Evolutionary conservation across 1,140 invertebrate genomes (phyloP).

Genomic region (Drosophila bifasciata): DNA sequence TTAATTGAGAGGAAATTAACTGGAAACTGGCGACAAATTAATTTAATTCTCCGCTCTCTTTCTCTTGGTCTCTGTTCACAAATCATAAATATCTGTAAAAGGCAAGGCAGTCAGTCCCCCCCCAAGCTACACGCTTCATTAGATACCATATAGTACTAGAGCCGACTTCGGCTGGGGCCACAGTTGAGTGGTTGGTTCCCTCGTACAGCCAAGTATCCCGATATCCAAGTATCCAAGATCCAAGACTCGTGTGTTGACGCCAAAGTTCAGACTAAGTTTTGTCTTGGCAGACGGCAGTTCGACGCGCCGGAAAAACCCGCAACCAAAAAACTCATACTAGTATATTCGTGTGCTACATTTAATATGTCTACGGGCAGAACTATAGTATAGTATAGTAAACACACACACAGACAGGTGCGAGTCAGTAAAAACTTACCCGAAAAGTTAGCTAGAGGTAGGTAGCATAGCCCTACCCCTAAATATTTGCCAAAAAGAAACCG

Average conservation of each 20-base stretch:
- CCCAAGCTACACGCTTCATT: constrained; percentile 66
- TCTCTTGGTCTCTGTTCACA: constrained; percentile 54
- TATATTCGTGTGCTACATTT: constrained; percentile 3
- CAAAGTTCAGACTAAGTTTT: constrained; percentile 77
- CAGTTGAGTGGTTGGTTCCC: constrained; percentile 20
- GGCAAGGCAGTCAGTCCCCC: constrained; percentile 45
- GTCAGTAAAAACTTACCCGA: constrained; percentile 16
- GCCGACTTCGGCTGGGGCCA: constrained; percentile 28
- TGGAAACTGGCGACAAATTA: constrained; percentile 68
- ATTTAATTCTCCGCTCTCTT: constrained; percentile 61
- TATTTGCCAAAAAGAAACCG: constrained; percentile 37
- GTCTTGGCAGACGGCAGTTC: constrained; percentile 65
- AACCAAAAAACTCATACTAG: constrained; percentile 36
- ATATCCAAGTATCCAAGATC: neutral
- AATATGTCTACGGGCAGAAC: too few species aligned
- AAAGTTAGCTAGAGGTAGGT: too few species aligned
- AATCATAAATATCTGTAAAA: constrained; percentile 83
- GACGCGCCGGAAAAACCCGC: constrained; percentile 61
- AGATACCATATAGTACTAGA: constrained; percentile 41
- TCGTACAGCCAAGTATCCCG: too few species aligned
- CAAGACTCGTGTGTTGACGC: constrained; percentile 36
- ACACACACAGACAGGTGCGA: constrained; percentile 26
- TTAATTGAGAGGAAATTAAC: constrained; percentile 80
- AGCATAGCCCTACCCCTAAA: too few species aligned
- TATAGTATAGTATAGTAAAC: constrained; percentile 14